phyloP scores from a whole-genome alignment of 2,113 vertebrate genomes.

The Nycticorax nycticorax region DNA sequence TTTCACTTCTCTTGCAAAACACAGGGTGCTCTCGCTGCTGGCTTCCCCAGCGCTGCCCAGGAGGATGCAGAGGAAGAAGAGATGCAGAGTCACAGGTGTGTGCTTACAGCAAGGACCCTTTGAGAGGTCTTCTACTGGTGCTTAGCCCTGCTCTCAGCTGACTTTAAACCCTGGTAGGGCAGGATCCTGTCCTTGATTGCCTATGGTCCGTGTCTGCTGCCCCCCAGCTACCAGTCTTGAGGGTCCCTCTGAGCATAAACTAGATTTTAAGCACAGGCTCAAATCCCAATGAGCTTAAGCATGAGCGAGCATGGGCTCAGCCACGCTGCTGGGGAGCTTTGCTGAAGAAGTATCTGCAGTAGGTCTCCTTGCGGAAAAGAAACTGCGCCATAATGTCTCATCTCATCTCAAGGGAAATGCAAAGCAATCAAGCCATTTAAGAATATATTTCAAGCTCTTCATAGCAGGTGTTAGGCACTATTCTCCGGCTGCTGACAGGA shows the following conservation, averaged over 20 bases:
- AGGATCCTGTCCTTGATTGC: not conserved
- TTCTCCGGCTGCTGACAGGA: slow-evolving; percentile 50
- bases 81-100: not conserved
- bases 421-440: slow-evolving; percentile 63
- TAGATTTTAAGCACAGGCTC: not conserved
- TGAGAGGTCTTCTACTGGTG: not conserved
- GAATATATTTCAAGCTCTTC: slow-evolving; percentile 53
- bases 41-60: rapidly evolving
- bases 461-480: slow-evolving; percentile 47
- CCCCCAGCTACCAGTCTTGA: not conserved
- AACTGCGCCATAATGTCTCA: not conserved
- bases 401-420: slow-evolving; percentile 34
- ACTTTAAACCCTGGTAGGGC: not conserved
- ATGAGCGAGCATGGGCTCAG: rapidly evolving
- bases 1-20: not conserved
- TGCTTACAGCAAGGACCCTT: not conserved
- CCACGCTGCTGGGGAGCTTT: not conserved
- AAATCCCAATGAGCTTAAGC: not conserved
- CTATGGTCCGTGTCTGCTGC: rapidly evolving
- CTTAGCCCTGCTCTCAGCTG: not conserved
- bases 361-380: not conserved
- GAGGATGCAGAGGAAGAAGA: not conserved
- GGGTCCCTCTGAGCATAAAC: not conserved
- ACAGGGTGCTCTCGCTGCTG: rapidly evolving
- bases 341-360: not conserved